phyloP scores from a whole-genome alignment of 2,888 invertebrate species.

The Serrognathus titanus region DNA sequence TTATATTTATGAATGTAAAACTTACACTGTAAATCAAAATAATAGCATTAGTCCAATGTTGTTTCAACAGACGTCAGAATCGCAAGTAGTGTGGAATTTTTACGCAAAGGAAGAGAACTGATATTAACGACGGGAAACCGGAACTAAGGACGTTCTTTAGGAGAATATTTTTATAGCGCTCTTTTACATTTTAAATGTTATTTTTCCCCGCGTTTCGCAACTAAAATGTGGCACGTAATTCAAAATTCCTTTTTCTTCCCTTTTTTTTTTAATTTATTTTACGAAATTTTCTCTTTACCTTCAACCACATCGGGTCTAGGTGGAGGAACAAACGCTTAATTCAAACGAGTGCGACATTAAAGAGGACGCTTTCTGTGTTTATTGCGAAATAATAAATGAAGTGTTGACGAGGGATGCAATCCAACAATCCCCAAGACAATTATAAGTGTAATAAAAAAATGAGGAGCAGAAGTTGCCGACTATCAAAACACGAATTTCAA shows the following conservation, averaged over 20 bases:
- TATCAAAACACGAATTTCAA: conserved; percentile 25
- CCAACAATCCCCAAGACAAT: conserved; percentile 14
- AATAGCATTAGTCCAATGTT: conserved; percentile 30
- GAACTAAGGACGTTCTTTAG: conserved; percentile 44
- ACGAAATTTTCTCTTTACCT: not conserved
- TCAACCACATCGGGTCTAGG: not conserved
- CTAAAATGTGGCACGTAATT: not conserved
- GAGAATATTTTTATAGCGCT: conserved; percentile 44
- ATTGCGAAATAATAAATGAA: not conserved
- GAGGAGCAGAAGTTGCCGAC: conserved; percentile 25
- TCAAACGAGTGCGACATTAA: not conserved
- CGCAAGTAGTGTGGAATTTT: conserved; percentile 39
- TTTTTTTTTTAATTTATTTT: too few relatives aligned
- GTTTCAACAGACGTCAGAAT: conserved; percentile 40
- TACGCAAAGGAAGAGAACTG: conserved; percentile 37
- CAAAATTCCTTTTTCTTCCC: not conserved
- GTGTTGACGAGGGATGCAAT: not conserved
- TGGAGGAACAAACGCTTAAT: not conserved
- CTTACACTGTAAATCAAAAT: too few relatives aligned
- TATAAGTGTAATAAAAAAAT: conserved; percentile 22
- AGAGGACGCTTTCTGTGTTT: not conserved
- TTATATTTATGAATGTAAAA: too few relatives aligned
- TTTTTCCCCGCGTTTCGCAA: not conserved
- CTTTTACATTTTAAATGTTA: not conserved
- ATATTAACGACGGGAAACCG: conserved; percentile 46